Base-by-base conservation (phyloP, 37 sponge, comb jelly and placozoan genomes). In the Beroe forskalii region DNA sequence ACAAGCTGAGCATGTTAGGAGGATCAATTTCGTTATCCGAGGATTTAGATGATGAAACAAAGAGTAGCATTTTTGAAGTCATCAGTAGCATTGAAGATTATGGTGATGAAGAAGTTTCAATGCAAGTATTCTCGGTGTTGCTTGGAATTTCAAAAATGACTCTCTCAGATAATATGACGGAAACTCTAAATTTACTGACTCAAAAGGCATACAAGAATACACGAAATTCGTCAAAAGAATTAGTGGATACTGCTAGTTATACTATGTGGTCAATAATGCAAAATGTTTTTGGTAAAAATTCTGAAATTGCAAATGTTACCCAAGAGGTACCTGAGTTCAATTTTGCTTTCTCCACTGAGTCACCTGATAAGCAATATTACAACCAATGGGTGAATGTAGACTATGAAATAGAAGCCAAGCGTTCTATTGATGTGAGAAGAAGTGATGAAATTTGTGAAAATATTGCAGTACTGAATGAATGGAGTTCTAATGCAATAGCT, bases 331-430 rank as follows among this genome's bases (percentile, higher is more conserved):
- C 72, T 1, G 72, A 69, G 32, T 69, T 36, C 8, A 36, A 35
- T 17, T 33, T 69, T 9, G 19, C 27, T 37, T 69, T 69, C 32
- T 2, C 38, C 1, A 69, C 72, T 32, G 72, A 36, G 4, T 43
- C 86, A 14, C 55, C 86, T 80, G 86, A 80, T 25, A 22, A 44
- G 48, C 24, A 4, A 25, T 80, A 44, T 24, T 80, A 80, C 55
- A 80, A 80, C 40, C 28, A 44, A 25, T 80, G 55, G 44, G 86
- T 80, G n/a, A 37, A 80, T 44, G 20, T 80, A 42, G 86, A 80
- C 41, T 38, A 33, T 25, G 86, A 17, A 42, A 48, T 20, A 41
- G 86, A 80, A 27, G 14, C 27, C 0, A 20, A 43, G 28, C 8
- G 9, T 14, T 23, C 6, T 19, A 27, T n/a, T 41, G 30, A 80